Percentiles rank a stretch among this genome's conserved stretches.
phyloP scores from a whole-genome alignment of 2,113 vertebrate genomes.

The Clarias batrachus region DNA sequence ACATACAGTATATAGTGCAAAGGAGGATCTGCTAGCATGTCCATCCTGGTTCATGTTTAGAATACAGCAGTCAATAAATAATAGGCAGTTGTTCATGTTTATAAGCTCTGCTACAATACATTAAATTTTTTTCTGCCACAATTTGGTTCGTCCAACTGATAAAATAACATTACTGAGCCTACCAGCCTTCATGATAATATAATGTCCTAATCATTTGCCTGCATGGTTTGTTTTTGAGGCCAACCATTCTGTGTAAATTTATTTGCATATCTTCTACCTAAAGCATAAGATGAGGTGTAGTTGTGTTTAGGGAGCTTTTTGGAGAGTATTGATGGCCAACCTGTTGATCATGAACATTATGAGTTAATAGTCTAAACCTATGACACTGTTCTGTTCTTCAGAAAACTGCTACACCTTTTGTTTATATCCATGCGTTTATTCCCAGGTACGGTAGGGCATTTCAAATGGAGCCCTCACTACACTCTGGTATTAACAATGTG shows the following conservation, averaged over 20 bases:
- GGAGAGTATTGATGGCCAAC: background rate
- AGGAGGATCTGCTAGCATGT: background rate
- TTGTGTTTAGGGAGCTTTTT: background rate
- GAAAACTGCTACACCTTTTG: background rate
- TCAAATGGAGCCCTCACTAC: constrained; percentile 81
- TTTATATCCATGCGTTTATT: background rate
- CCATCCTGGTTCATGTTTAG: background rate
- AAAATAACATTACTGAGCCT: background rate
- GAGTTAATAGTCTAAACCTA: background rate
- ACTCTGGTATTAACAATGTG: constrained; percentile 82
- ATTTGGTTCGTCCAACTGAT: background rate
- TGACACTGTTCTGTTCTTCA: background rate
- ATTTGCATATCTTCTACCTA: background rate
- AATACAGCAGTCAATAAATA: background rate
- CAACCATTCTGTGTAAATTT: background rate
- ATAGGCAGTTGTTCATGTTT: background rate
- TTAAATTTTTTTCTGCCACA: background rate
- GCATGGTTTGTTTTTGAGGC: background rate
- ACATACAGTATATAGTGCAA: background rate
- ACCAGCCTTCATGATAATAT: background rate
- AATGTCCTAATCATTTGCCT: background rate
- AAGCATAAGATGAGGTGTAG: background rate
- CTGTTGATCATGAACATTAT: background rate
- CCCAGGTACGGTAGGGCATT: constrained; percentile 89
- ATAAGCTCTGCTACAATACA: background rate